A percentile compares a stretch with the other conserved stretches of the same genome.
Conservation (phyloP, 2,888 invertebrate species). For the Stramonita haemastoma region DNA sequence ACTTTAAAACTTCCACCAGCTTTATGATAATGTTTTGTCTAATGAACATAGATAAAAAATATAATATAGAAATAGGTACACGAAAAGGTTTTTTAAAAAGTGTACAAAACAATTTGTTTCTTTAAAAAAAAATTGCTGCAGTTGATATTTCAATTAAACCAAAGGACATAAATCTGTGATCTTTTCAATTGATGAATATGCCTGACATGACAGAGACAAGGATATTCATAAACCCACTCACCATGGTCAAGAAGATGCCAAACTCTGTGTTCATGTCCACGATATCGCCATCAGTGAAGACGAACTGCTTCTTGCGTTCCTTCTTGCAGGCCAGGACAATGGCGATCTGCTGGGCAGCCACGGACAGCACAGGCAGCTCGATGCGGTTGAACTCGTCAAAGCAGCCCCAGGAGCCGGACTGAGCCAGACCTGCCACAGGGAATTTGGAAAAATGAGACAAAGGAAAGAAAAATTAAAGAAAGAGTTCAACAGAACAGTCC, state of each 20-base stretch:
- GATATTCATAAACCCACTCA: slow-evolving; percentile 74
- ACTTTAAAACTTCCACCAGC: not conserved
- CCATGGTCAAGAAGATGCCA: slow-evolving; percentile 98
- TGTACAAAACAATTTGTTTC: too few species aligned
- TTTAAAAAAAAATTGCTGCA: too few species aligned
- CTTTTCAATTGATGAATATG: too few species aligned
- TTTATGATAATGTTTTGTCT: not conserved
- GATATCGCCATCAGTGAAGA: slow-evolving; percentile 95
- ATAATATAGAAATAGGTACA: too few species aligned
- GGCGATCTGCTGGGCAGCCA: slow-evolving; percentile 97
- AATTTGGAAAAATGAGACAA: not conserved
- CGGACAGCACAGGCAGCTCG: slow-evolving; percentile 93
- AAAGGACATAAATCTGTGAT: too few species aligned
- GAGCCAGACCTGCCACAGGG: slow-evolving; percentile 73
- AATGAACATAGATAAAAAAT: too few species aligned
- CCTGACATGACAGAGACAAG: too few species aligned
- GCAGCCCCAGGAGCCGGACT: slow-evolving; percentile 78
- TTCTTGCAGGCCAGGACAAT: slow-evolving; percentile 92
- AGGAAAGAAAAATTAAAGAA: not conserved
- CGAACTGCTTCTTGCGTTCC: slow-evolving; percentile 92
- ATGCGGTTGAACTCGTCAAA: slow-evolving; percentile 82
- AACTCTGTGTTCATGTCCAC: slow-evolving; percentile 96
- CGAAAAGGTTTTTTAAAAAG: too few species aligned
- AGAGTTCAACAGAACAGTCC: too few species aligned
- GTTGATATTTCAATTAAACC: too few species aligned